A percentile compares a stretch with the other conserved stretches of the same genome.
These are phyloP conservation scores for Etheostoma spectabile DNA, from an alignment of 2,113 vertebrate species.

Conservation along the genomic window DNA sequence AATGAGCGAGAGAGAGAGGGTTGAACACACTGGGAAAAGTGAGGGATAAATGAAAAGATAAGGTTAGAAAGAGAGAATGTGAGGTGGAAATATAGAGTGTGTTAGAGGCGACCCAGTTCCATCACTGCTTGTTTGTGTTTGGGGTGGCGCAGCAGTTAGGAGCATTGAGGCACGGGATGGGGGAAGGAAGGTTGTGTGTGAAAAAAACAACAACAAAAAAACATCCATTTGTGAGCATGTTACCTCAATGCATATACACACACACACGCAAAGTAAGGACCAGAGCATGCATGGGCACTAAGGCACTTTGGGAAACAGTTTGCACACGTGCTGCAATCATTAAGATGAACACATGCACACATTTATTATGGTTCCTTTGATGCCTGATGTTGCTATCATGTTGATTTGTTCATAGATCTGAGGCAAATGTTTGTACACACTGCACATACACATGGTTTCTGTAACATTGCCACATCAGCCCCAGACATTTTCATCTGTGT, in stretches of 20 bases:
- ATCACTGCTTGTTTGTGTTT: constrained; percentile 82
- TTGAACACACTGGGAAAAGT: neutral
- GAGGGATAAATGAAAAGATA: constrained; percentile 17
- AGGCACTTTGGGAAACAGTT: constrained; percentile 11
- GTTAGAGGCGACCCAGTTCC: constrained; percentile 81
- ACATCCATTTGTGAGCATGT: constrained; percentile 48
- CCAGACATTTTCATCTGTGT: neutral
- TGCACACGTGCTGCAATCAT: neutral
- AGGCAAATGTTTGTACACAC: neutral
- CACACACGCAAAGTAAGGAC: constrained; percentile 12
- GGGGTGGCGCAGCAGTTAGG: constrained; percentile 68
- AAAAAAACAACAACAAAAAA: constrained; percentile 28
- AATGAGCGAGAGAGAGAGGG: constrained; percentile 17
- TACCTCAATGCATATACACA: constrained; percentile 16
- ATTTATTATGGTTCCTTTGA: constrained; percentile 10
- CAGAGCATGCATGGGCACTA: neutral
- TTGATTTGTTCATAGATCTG: neutral
- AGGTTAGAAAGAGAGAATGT: constrained; percentile 44
- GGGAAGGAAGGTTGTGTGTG: constrained; percentile 28
- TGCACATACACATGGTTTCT: neutral
- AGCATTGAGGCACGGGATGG: constrained; percentile 49
- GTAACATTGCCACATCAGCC: neutral
- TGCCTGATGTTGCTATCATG: constrained; percentile 13
- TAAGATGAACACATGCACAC: neutral
- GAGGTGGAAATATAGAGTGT: constrained; percentile 58